A percentile compares a stretch with the other conserved stretches of the same genome.
Evolutionary conservation across 2,113 vertebrate genomes (phyloP).

Genomic region (Anas platyrhynchos): DNA sequence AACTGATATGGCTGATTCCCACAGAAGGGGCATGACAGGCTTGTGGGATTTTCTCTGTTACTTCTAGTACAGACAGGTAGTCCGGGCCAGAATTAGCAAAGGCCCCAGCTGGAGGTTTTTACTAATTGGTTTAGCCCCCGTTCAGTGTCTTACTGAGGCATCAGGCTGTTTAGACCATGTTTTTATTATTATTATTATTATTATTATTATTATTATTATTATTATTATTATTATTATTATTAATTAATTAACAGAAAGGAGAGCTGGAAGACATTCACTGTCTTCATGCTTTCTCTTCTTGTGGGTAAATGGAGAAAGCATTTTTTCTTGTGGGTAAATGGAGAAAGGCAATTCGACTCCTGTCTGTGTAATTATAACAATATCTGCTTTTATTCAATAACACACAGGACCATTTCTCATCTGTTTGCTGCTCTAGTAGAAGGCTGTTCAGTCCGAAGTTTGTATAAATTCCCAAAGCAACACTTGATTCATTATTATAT

Average conservation of each 20-base stretch:
- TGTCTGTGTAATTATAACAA: background rate
- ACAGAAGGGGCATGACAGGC: background rate
- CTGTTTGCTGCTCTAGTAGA: background rate
- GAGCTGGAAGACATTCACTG: background rate
- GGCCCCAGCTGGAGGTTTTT: constrained; percentile 6
- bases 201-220: too few species aligned
- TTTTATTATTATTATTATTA: too few species aligned
- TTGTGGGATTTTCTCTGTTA: constrained; percentile 25
- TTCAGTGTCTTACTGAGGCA: background rate
- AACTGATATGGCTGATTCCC: background rate
- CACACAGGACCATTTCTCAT: background rate
- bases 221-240: too few species aligned
- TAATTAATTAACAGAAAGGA: background rate
- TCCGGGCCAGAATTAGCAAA: constrained; percentile 36
- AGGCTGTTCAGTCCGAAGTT: background rate
- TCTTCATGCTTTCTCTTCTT: background rate
- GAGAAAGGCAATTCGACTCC: background rate
- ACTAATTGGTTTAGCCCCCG: constrained; percentile 27
- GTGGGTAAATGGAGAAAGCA: background rate
- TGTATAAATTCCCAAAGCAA: background rate
- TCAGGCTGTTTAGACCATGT: background rate
- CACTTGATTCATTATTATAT: background rate
- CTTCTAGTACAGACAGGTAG: background rate
- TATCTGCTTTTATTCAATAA: background rate
- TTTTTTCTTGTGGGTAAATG: background rate